These are phyloP conservation scores for Agraylea sexmaculata DNA, from an alignment of 1,140 invertebrate genomes.

Conservation along the genomic window DNA sequence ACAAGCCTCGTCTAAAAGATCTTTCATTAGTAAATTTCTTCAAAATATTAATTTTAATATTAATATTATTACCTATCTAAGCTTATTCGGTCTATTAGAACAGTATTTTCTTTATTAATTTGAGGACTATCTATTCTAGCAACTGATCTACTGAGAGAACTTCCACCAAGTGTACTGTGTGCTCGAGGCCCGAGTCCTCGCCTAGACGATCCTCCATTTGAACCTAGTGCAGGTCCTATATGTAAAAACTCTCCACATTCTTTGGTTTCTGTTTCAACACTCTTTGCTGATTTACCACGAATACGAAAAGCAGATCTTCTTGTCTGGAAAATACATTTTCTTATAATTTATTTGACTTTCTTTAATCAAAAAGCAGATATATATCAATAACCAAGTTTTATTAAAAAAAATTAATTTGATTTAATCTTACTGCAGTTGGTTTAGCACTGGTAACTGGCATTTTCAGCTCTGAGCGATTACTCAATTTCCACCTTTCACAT, in stretches of 20 bases:
- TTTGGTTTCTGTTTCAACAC: constrained; percentile 30
- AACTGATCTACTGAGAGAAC: constrained; percentile 5
- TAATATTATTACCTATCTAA: constrained; percentile 15
- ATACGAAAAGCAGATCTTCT: constrained; percentile 34
- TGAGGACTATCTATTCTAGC: background rate
- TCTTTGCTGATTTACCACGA: constrained; percentile 35
- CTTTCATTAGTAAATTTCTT: constrained; percentile 2
- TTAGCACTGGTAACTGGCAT: too few relatives aligned
- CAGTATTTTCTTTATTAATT: constrained; percentile 11
- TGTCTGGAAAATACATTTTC: constrained; percentile 23
- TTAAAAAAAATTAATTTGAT: too few relatives aligned
- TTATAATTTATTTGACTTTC: too few relatives aligned
- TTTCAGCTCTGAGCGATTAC: too few relatives aligned
- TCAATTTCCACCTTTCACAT: too few relatives aligned
- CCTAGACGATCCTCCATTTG: constrained; percentile 19
- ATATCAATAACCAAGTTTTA: too few relatives aligned
- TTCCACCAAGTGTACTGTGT: constrained; percentile 21
- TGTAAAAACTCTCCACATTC: constrained; percentile 35
- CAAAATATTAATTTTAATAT: background rate
- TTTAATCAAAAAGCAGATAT: too few relatives aligned
- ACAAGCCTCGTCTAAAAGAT: constrained; percentile 51
- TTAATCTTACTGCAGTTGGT: too few relatives aligned
- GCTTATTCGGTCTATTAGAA: constrained; percentile 17
- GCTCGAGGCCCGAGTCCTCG: constrained; percentile 27
- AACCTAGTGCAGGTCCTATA: constrained; percentile 32